These are phyloP conservation scores for Lepus europaeus DNA, from an alignment of 2,113 vertebrate genomes.

Conservation along the genomic window DNA sequence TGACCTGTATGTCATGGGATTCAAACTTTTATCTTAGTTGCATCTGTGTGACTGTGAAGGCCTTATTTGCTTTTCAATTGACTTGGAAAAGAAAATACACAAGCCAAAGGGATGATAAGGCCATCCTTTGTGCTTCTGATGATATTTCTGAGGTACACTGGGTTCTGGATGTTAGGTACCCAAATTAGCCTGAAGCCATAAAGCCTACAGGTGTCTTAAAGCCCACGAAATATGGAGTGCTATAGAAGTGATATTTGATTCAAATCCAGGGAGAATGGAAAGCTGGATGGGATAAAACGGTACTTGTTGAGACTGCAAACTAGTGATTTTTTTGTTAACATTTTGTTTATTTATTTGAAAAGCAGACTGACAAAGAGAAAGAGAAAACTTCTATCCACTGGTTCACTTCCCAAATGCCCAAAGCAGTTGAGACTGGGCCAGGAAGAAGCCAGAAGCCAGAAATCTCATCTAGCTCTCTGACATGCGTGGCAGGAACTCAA, in stretches of 20 bases:
- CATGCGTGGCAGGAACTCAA: too few relatives aligned
- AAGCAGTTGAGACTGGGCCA: too few relatives aligned
- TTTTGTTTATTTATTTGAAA: too few relatives aligned
- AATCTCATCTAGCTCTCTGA: too few relatives aligned
- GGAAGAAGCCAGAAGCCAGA: too few relatives aligned
- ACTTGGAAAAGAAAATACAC: slow-evolving; percentile 57
- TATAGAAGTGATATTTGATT: slow-evolving; percentile 46
- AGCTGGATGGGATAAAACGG: slow-evolving; percentile 35
- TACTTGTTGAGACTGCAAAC: slow-evolving; percentile 29
- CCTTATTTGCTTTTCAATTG: neutral
- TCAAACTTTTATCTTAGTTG: neutral
- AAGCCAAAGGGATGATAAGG: slow-evolving; percentile 18
- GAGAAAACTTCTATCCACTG: too few relatives aligned
- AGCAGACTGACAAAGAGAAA: too few relatives aligned
- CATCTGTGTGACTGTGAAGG: neutral
- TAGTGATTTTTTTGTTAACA: neutral
- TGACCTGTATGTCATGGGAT: neutral
- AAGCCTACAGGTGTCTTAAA: neutral
- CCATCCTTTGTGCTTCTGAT: neutral
- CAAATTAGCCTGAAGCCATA: slow-evolving; percentile 18
- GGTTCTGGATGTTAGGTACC: neutral
- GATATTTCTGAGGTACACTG: slow-evolving; percentile 23
- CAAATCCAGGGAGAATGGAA: slow-evolving; percentile 12
- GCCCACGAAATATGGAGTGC: neutral
- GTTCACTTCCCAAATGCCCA: too few relatives aligned